Conservation (phyloP, 2,888 invertebrate genomes). For the Galerucella pusilla region DNA sequence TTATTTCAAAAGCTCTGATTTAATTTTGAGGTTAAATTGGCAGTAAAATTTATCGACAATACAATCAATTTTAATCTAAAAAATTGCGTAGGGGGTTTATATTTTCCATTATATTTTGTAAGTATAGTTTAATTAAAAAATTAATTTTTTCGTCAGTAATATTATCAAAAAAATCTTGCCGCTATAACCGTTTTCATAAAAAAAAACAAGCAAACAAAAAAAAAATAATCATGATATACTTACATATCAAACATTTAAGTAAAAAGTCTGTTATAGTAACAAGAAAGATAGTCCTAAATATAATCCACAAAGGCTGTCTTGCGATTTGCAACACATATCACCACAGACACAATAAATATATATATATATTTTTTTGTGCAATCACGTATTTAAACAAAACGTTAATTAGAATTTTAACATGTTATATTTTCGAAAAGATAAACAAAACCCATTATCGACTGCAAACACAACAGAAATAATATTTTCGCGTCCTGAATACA, state of each 20-base stretch:
- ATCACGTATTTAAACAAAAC: neutral
- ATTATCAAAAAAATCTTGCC: no score
- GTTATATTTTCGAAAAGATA: neutral
- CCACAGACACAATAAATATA: neutral
- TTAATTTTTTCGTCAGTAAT: no score
- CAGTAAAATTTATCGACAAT: no score
- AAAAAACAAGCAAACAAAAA: no score
- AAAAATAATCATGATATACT: neutral
- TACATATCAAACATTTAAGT: neutral
- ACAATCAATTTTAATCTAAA: no score
- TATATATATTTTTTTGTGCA: neutral
- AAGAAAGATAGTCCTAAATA: neutral
- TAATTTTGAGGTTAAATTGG: no score
- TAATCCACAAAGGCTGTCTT: slow-evolving; percentile 2
- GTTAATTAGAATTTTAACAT: neutral
- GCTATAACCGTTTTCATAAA: no score
- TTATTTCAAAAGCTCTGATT: no score
- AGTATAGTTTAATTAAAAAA: no score
- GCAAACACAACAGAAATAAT: neutral
- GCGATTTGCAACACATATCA: neutral
- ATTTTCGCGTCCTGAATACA: slow-evolving; percentile 3
- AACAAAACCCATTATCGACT: neutral
- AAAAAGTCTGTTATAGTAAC: neutral
- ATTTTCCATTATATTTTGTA: no score
- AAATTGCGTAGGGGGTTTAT: no score